Evolutionary conservation across 1,140 invertebrate species (phyloP).

Genomic region (Zaprionus kolodkinae): DNA sequence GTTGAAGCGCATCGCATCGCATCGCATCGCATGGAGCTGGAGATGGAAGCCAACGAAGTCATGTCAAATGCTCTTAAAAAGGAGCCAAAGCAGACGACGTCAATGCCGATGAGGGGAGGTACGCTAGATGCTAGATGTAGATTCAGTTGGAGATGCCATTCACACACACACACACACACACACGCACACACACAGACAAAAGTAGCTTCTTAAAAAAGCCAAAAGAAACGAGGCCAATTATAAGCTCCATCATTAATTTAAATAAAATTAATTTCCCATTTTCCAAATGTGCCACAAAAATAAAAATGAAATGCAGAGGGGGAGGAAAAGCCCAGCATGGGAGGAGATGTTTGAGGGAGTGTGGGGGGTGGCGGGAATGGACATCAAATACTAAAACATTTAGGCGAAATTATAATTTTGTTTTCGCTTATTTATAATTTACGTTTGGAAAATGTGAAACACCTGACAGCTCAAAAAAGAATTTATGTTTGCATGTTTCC

Average conservation of each 20-base stretch:
- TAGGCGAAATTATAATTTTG: constrained; percentile 80
- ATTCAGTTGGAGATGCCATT: constrained; percentile 36
- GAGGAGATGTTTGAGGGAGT: constrained; percentile 1
- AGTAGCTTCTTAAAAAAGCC: constrained; percentile 59
- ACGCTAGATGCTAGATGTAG: neutral
- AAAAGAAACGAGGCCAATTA: constrained; percentile 74
- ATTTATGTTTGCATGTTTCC: constrained; percentile 82
- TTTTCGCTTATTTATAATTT: constrained; percentile 79
- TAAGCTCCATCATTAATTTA: constrained; percentile 82
- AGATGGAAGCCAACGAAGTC: constrained; percentile 72
- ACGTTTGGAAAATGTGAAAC: constrained; percentile 81
- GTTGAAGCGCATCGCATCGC: constrained; percentile 66
- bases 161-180: constrained; percentile 15
- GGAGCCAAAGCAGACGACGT: constrained; percentile 32
- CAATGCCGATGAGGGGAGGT: constrained; percentile 11
- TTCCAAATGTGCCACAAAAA: constrained; percentile 33
- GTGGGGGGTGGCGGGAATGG: constrained; percentile 37
- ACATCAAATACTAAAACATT: constrained; percentile 74
- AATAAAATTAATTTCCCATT: constrained; percentile 78
- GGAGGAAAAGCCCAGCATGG: neutral
- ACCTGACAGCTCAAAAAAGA: constrained; percentile 81
- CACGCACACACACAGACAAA: constrained; percentile 16
- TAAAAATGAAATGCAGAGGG: constrained; percentile 26
- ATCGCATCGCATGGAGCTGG: constrained; percentile 42
- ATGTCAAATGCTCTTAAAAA: constrained; percentile 82